phyloP scores from a whole-genome alignment of 2,797 vertebrate species.

The Sternotherus odoratus region DNA sequence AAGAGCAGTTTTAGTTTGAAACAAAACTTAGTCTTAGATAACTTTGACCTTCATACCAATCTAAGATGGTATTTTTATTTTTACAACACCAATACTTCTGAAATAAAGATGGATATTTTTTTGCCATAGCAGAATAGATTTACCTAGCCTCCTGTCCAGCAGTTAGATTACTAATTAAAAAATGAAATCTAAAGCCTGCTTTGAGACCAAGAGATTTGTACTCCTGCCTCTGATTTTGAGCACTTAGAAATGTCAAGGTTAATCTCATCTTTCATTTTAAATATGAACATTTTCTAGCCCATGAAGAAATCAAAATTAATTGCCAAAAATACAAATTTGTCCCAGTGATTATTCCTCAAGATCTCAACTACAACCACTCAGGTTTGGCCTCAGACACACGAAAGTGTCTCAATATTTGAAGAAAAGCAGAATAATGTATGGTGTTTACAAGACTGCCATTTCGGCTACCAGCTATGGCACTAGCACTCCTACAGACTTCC shows the following conservation, averaged over 20 bases:
- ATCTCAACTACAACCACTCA: background rate
- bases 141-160: background rate
- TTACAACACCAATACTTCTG: background rate
- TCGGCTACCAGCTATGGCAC: background rate
- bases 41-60: background rate
- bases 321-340: background rate
- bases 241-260: background rate
- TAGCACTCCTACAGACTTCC: background rate
- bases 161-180: background rate
- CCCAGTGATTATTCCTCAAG: background rate
- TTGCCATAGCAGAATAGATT: background rate
- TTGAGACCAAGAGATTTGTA: background rate
- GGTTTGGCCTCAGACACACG: background rate
- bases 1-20: background rate
- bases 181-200: background rate
- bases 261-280: background rate
- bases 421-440: background rate
- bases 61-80: background rate
- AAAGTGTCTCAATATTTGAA: background rate
- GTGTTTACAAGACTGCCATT: background rate
- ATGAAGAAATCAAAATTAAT: constrained; percentile 17
- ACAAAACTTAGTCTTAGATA: background rate
- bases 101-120: background rate
- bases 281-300: background rate
- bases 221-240: background rate